Conservation (phyloP, 2,797 vertebrate species). For the Anisognathus igniventris region DNA sequence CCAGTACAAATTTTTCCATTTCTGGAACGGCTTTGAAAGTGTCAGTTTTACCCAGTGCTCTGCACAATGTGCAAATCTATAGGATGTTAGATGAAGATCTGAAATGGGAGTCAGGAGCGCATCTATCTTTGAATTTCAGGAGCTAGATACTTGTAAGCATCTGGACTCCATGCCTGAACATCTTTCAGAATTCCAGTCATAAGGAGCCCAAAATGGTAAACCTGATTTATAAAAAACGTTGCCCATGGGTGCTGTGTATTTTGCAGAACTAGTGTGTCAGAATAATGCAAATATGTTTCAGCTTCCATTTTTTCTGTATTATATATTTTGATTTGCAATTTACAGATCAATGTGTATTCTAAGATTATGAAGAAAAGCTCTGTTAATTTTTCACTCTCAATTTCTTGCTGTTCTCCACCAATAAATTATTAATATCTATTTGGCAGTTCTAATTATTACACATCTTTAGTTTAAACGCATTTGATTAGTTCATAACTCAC, state of each 20-base stretch:
- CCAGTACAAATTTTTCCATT: neutral
- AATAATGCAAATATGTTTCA: neutral
- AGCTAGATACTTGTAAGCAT: neutral
- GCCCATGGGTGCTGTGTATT: neutral
- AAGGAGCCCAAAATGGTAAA: neutral
- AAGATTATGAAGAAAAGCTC: neutral
- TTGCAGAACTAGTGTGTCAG: neutral
- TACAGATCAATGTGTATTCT: neutral
- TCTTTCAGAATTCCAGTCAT: neutral
- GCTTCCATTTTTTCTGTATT: neutral
- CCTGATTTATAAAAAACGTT: neutral
- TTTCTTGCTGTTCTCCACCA: neutral
- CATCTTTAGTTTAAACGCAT: neutral
- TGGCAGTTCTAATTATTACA: neutral
- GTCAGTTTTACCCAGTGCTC: neutral
- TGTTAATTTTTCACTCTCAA: neutral
- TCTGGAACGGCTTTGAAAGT: neutral
- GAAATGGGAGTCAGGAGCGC: neutral
- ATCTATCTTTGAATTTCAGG: constrained; percentile 1
- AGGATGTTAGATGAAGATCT: neutral
- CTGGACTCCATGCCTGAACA: neutral
- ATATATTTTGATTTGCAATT: neutral
- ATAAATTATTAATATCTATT: neutral
- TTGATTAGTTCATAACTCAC: constrained; percentile 13
- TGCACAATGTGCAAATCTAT: neutral